A percentile compares a stretch with the other conserved stretches of the same genome.
Evolutionary conservation across 1,140 invertebrate genomes (phyloP).

Genomic region (Ooceraea biroi): DNA sequence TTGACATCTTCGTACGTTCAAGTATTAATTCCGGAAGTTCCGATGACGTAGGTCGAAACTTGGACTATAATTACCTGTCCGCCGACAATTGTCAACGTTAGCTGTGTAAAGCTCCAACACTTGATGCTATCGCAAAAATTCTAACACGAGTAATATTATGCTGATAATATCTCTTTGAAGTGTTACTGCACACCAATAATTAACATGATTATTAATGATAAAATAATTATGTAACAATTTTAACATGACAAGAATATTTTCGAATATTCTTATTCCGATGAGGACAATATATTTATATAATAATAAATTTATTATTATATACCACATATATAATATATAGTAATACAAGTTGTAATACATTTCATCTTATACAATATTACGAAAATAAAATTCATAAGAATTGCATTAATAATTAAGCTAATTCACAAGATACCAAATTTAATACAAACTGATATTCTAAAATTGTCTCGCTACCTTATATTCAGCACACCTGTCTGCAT

Average conservation of each 20-base stretch:
- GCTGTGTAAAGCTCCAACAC: background rate
- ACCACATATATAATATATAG: too few species aligned
- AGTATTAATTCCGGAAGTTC: conserved; percentile 53
- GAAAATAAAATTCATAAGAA: background rate
- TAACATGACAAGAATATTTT: too few species aligned
- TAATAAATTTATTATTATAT: conserved; percentile 21
- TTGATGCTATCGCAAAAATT: conserved; percentile 33
- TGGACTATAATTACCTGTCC: conserved; percentile 32
- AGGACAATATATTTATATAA: too few species aligned
- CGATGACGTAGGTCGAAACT: conserved; percentile 47
- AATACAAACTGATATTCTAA: background rate
- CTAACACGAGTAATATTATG: background rate
- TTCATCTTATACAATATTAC: background rate
- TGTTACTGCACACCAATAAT: background rate
- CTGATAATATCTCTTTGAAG: conserved; percentile 18
- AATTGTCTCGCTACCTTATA: conserved; percentile 13
- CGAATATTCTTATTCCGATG: too few species aligned
- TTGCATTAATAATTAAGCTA: background rate
- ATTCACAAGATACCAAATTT: background rate
- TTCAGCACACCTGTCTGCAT: background rate
- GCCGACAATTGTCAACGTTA: conserved; percentile 37
- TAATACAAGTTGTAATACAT: background rate
- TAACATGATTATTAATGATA: background rate
- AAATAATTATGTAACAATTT: conserved; percentile 22
- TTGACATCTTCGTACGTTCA: conserved; percentile 37